These are phyloP conservation scores for Stratiomys singularior DNA, from an alignment of 2,888 invertebrate genomes.

Conservation along the genomic window DNA sequence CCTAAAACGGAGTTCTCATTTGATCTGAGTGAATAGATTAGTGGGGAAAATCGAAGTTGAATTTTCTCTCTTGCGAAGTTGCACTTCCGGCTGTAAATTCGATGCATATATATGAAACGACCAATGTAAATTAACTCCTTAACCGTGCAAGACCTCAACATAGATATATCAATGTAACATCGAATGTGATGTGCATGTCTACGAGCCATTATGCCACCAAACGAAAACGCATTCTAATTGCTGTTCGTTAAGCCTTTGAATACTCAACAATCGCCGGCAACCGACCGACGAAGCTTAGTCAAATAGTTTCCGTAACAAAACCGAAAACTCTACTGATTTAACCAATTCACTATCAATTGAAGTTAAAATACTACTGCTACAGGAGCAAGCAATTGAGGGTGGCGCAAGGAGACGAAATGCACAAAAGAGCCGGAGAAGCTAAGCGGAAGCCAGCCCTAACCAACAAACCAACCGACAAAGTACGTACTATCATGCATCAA, in stretches of 20 bases:
- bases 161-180: neutral
- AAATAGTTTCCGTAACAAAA: constrained; percentile 21
- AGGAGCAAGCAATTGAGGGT: neutral
- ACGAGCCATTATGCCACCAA: constrained; percentile 17
- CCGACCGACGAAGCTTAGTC: constrained; percentile 37
- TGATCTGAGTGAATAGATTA: constrained; percentile 10
- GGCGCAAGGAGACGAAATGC: neutral
- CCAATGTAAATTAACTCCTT: neutral
- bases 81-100: constrained; percentile 1
- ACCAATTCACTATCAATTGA: constrained; percentile 35
- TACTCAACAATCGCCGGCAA: constrained; percentile 31
- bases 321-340: constrained; percentile 31
- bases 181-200: constrained; percentile 29
- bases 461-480: neutral
- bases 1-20: neutral
- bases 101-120: neutral
- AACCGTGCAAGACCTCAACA: neutral
- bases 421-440: neutral
- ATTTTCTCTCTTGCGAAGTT: neutral
- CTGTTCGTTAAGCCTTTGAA: constrained; percentile 29
- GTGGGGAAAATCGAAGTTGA: constrained; percentile 1
- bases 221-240: constrained; percentile 33
- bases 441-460: too few relatives aligned
- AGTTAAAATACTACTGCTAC: constrained; percentile 9
- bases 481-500: constrained; percentile 20